Conservation (phyloP, 2,797 vertebrate genomes). For the Paguma larvata region DNA sequence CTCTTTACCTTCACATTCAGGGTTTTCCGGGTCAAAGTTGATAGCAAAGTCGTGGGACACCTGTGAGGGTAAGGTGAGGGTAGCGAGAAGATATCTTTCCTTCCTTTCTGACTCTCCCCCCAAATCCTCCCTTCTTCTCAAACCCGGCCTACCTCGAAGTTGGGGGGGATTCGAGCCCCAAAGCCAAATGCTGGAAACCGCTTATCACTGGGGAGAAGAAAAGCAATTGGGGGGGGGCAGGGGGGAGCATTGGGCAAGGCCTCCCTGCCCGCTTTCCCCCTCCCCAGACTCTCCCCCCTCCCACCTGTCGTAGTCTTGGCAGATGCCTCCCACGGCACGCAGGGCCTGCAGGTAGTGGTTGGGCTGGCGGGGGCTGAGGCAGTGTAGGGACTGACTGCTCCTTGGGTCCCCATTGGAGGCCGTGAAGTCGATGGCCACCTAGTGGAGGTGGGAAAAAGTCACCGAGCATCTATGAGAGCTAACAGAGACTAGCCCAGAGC, state of each 20-base stretch:
- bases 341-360: slow-evolving; percentile 95
- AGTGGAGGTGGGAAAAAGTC: slow-evolving; percentile 45
- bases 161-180: slow-evolving; percentile 92
- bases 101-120: neutral
- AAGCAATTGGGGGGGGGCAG: neutral
- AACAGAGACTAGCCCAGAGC: neutral
- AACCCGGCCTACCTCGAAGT: slow-evolving; percentile 91
- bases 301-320: slow-evolving; percentile 96
- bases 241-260: neutral
- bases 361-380: slow-evolving; percentile 93
- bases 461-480: neutral
- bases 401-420: slow-evolving; percentile 94
- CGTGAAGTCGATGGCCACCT: slow-evolving; percentile 95
- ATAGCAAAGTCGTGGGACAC: slow-evolving; percentile 94
- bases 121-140: neutral
- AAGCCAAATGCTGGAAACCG: slow-evolving; percentile 95
- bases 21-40: slow-evolving; percentile 94
- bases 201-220: slow-evolving; percentile 91
- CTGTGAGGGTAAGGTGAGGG: slow-evolving; percentile 79
- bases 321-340: slow-evolving; percentile 94
- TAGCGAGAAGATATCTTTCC: neutral
- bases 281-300: neutral
- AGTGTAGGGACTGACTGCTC: slow-evolving; percentile 94
- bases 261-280: neutral
- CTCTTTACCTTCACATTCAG: slow-evolving; percentile 93